A percentile compares a stretch with the other conserved stretches of the same genome.
Evolutionary conservation across 2,113 vertebrate genomes (phyloP).

Genomic region (Labeo rohita): DNA sequence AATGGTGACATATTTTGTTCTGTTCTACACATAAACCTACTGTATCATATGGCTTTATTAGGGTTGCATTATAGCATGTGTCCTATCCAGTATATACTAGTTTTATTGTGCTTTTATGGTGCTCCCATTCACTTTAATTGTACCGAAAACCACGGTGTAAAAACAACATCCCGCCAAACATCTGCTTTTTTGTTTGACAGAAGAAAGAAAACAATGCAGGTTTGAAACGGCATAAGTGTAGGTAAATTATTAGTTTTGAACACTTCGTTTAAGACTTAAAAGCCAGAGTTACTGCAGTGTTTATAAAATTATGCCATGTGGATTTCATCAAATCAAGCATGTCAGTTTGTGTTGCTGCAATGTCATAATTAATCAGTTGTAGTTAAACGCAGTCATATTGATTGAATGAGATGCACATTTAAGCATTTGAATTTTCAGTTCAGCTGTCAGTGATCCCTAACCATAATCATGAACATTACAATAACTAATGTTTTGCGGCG

Average conservation of each 20-base stretch:
- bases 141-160: not conserved
- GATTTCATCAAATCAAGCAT: not conserved
- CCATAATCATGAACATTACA: not conserved
- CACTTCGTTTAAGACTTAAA: not conserved
- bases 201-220: not conserved
- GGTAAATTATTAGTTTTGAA: not conserved
- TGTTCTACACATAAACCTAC: not conserved
- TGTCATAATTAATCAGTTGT: not conserved
- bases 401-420: not conserved
- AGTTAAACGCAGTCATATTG: not conserved
- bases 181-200: not conserved
- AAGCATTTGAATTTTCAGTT: constrained; percentile 6
- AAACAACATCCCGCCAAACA: not conserved
- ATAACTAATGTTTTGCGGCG: not conserved
- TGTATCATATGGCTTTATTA: not conserved
- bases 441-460: not conserved
- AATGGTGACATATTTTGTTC: not conserved
- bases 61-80: not conserved
- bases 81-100: not conserved
- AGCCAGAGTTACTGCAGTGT: not conserved
- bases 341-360: not conserved
- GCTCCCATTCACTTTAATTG: not conserved
- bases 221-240: not conserved
- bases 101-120: not conserved
- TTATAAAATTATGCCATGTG: not conserved